Evolutionary conservation across 2,888 invertebrate genomes (phyloP), one percentile per base, ranked within the genome.

Genomic region (Caenorhabditis sp.): DNA sequence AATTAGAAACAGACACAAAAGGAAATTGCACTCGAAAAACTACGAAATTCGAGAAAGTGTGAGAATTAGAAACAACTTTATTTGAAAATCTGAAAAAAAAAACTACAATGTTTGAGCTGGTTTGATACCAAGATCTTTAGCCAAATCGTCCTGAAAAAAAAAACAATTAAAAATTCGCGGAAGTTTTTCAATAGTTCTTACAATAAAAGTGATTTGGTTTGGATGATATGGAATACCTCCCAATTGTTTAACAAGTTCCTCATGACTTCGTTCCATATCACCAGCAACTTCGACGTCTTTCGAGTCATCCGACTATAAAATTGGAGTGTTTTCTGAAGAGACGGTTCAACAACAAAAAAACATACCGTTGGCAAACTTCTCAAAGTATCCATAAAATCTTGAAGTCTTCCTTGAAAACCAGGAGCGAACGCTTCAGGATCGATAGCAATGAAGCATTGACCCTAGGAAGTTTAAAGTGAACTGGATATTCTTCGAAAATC

Each of bases 191-290:
- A 3, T 21, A 8, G 6, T 8, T 21, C 23, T 51, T 21, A 51
- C 81, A 24, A 78, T 76, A 49, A 82, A 81, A 10, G 65, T 58
- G 26, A 83, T 81, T 62, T 84, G 84, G 58, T 84, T 85, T 14
- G 80, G 77, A 64, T 85, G 85, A 66, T 85, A 85, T 21, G 84
- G 84, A 23, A 85, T 85, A 54, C 84, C 85, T 14, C 83, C 83
- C 17, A 83, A 70, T 23, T 75, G n/a, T n/a, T 81, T 73, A 26
- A 83, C 83, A 43, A 81, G 64, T 23, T 69, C 58, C 53, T 78
- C 79, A 68, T 85, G 85, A 21, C 71, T 59, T 51, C 66, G 73
- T 66, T 85, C 85, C 72, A 82, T 81, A 69, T 85, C 85, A 2
- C 85, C 85, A 19, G 84, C 79, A 14, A 85, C 83, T 67, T 80